Base-by-base conservation (phyloP, 1,140 invertebrate species). In the Drosophila littoralis region DNA sequence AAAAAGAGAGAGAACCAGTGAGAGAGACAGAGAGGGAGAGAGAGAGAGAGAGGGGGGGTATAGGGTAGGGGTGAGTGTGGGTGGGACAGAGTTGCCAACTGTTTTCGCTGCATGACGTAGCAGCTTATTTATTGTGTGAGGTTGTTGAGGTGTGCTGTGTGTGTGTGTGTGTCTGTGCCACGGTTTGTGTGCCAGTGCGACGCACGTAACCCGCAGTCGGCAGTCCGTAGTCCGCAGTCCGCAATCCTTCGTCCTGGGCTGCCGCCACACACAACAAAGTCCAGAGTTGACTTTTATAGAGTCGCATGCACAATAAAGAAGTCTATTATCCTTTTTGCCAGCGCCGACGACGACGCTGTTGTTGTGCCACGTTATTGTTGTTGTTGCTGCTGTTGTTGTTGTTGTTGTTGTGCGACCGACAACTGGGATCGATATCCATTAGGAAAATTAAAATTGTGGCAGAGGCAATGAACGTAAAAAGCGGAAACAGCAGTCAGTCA, bases 401-500 rank as follows among this genome's bases (percentile, higher is more conserved):
- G 80, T 50, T 85, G 75, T 46, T 74, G 77, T 48, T 79, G 76
- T 22, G 72, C 52, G 79, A 77, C 59, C 70, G 70, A 54, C 75
- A 59, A 64, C 61, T 77, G 78, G 90, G 86, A 91, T 91, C 90
- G 90, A 91, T 91, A 91, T 91, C 90, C 90, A 91, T 91, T 91
- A 91, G 90, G 90, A 91, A 91, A 91, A 91, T 91, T 91, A 91
- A 91, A 91, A 91, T 90, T 91, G 90, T 80, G 90, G 90, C 90
- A 91, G 90, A 91, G 90, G 90, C 90, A 91, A 91, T 91, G 90
- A 91, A 91, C 90, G 90, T 86, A 88, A 90, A 89, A 91, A 90
- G 82, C 85, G 84, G 82, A 88, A 91, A 74, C 90, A 77, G 84
- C 68, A 69, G 67, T 64, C 75, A 81, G 71, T 85, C 82, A 85